phyloP scores from a whole-genome alignment of 2,888 invertebrate genomes.

The Diabrotica balteata region DNA sequence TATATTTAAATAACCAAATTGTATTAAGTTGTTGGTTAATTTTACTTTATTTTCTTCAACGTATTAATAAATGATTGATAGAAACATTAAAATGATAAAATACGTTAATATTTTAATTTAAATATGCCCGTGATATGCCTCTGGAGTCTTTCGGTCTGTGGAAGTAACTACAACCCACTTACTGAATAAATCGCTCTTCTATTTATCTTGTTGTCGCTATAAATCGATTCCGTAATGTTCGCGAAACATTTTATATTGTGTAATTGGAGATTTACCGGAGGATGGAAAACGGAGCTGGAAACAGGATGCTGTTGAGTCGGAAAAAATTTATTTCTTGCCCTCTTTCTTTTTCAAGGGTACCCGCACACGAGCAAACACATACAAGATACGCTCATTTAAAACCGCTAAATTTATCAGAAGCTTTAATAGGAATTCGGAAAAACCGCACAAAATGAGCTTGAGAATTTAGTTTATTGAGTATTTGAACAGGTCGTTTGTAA shows the following conservation, averaged over 20 bases:
- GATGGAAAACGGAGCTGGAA: constrained; percentile 24
- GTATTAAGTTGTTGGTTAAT: no score
- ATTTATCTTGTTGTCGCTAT: constrained; percentile 46
- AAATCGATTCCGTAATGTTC: constrained; percentile 37
- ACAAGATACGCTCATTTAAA: constrained; percentile 12
- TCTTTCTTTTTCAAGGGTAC: constrained; percentile 12
- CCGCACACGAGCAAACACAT: constrained; percentile 1
- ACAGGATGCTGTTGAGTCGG: constrained; percentile 23
- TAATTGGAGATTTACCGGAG: constrained; percentile 37
- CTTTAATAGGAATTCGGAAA: no score
- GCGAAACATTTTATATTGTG: constrained; percentile 34
- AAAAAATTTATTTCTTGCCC: constrained; percentile 22
- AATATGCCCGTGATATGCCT: background rate
- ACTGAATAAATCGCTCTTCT: constrained; percentile 44
- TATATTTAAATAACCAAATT: no score
- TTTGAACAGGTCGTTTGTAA: no score
- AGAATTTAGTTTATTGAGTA: no score
- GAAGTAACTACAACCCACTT: constrained; percentile 46
- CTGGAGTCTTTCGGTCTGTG: constrained; percentile 39
- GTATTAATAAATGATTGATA: background rate
- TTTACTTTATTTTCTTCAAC: no score
- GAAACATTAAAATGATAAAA: background rate
- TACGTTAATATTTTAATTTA: background rate
- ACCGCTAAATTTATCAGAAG: background rate
- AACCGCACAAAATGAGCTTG: no score